These are phyloP conservation scores for Epistrophella euchroma DNA, from an alignment of 2,888 invertebrate species.

Conservation along the genomic window DNA sequence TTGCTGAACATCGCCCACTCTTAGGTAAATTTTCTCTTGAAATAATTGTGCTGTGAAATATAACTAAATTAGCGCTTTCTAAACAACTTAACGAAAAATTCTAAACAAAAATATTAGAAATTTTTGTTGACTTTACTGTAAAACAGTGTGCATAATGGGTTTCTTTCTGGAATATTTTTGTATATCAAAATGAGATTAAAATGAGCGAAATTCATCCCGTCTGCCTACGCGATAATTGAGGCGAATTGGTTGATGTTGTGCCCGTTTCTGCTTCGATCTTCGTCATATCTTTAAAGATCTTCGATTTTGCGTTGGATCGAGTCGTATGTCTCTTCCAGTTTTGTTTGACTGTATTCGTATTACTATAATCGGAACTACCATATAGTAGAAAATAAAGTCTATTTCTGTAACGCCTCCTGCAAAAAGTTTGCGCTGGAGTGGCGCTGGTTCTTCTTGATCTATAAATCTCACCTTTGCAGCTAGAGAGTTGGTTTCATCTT, in stretches of 20 bases:
- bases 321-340: conserved; percentile 22
- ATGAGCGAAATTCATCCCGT: conserved; percentile 56
- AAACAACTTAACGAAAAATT: neutral
- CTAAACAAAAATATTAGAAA: neutral
- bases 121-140: neutral
- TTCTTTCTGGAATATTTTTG: conserved; percentile 38
- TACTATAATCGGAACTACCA: neutral
- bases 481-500: conserved; percentile 44
- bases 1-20: too few species aligned
- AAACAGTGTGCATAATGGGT: conserved; percentile 35
- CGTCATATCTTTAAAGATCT: conserved; percentile 62
- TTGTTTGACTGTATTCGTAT: conserved; percentile 15
- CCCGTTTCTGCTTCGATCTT: conserved; percentile 32
- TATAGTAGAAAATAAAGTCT: neutral
- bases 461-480: conserved; percentile 71
- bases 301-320: conserved; percentile 72
- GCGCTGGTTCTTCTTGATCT: conserved; percentile 52
- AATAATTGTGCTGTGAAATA: too few species aligned
- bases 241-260: conserved; percentile 49
- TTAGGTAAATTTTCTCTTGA: too few species aligned
- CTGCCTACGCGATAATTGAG: conserved; percentile 74
- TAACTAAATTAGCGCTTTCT: too few species aligned
- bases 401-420: conserved; percentile 61
- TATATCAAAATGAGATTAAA: conserved; percentile 48
- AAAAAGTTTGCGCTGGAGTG: conserved; percentile 29